Base-by-base conservation (phyloP, 2,888 invertebrate genomes). In the Epistrophe eligans region DNA sequence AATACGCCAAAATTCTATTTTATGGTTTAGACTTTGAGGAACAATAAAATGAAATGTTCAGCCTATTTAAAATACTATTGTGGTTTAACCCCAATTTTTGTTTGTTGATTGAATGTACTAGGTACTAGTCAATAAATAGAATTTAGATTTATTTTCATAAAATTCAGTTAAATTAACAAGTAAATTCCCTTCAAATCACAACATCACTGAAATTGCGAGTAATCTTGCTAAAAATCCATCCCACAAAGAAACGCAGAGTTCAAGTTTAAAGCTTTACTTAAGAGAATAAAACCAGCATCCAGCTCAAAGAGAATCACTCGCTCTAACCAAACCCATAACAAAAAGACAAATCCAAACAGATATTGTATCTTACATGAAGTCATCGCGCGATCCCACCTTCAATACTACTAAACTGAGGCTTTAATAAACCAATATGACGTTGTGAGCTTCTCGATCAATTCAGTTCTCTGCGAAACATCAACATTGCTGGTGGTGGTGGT, bases 331-430 rank as follows among this genome's bases (percentile, higher is more conserved):
- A 67, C 50, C 58, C 50, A 58, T 45, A 13, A 64, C 15, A 48
- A 52, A 40, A 32, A 19, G 0, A 32, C 58, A 48, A 76, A 66
- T 55, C 38, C 60, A 55, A 67, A 81, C 81, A 62, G 19, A 72
- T 35, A 19, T 32, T 15, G 43, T 67, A 74, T 73, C 40, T 74
- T 52, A 83, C 45, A 83, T 83, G 79, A 76, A 83, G 74, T 83
- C 76, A 83, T 83, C 79, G 74, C 66, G 74, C 66, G 64, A 82
- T 79, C 79, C 76, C 87, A 83, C 87, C 74, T 85, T 79, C 60
- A 73, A 43, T 66, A 83, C 57, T 55, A 74, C 28, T 62, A 62
- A 84, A 35, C 64, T 28, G 38, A 62, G 35, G 43, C 76, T 55
- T 72, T 35, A 35, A 40, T 19, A 9, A 60, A 66, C 80, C 77